phyloP scores from a whole-genome alignment of 2,888 invertebrate genomes.

The Chironomus tentans region DNA sequence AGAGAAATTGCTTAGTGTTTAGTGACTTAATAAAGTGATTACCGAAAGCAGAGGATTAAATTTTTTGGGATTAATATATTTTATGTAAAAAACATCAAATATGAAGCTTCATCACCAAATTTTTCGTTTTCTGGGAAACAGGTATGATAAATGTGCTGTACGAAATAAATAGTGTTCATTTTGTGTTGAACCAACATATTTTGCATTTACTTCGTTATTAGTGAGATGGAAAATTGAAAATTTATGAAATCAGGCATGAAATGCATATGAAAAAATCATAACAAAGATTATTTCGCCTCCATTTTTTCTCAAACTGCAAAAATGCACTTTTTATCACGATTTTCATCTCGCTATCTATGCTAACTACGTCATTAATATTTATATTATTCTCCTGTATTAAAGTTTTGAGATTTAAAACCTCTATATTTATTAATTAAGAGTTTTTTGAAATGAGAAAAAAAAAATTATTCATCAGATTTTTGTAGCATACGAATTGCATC shows the following conservation, averaged over 20 bases:
- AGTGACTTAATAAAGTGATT: neutral
- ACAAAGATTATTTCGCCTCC: slow-evolving; percentile 4
- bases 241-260: slow-evolving; percentile 11
- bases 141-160: neutral
- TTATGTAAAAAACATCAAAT: neutral
- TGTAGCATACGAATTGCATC: slow-evolving; percentile 10
- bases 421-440: neutral
- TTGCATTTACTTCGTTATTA: neutral
- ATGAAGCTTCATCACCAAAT: slow-evolving; percentile 22
- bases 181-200: neutral
- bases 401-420: no score
- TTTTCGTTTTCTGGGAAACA: slow-evolving; percentile 24
- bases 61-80: neutral
- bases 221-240: neutral
- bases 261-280: slow-evolving; percentile 8
- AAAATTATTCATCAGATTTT: neutral
- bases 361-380: neutral
- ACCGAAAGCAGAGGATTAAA: neutral
- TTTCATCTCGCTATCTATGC: neutral
- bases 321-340: slow-evolving; percentile 4
- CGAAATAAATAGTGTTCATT: neutral
- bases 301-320: slow-evolving; percentile 12
- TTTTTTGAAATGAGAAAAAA: neutral
- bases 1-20: neutral
- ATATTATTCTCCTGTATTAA: neutral